phyloP scores from a whole-genome alignment of 1,140 invertebrate species.

The Diorhabda elongata region DNA sequence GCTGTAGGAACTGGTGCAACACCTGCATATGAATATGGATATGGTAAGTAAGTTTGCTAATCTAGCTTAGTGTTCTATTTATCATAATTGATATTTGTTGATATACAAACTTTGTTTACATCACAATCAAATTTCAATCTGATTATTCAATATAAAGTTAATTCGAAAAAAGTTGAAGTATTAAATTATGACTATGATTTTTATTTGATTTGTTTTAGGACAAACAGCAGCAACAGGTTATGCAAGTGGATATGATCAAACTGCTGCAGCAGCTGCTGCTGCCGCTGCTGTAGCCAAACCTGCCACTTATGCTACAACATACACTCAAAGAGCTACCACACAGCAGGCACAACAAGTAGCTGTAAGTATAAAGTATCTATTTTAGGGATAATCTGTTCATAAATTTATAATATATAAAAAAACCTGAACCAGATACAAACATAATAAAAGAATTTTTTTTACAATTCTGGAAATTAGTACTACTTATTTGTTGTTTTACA shows the following conservation, averaged over 20 bases:
- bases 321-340: slow-evolving; percentile 48
- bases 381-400: too few relatives aligned
- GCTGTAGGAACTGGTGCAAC: slow-evolving; percentile 60
- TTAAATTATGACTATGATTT: neutral
- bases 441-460: too few relatives aligned
- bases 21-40: slow-evolving; percentile 65
- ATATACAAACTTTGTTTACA: too few relatives aligned
- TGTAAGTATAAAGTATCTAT: slow-evolving; percentile 29
- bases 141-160: neutral
- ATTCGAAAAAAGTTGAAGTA: slow-evolving; percentile 40
- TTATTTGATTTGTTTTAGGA: slow-evolving; percentile 23
- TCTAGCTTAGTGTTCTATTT: too few relatives aligned
- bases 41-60: slow-evolving; percentile 52
- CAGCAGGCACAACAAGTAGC: slow-evolving; percentile 48
- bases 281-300: slow-evolving; percentile 53
- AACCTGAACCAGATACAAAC: too few relatives aligned
- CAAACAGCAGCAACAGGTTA: slow-evolving; percentile 67
- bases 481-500: too few relatives aligned
- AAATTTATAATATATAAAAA: too few relatives aligned
- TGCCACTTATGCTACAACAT: slow-evolving; percentile 55
- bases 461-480: too few relatives aligned
- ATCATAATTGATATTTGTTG: too few relatives aligned
- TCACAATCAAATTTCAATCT: too few relatives aligned
- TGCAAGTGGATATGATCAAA: slow-evolving; percentile 62
- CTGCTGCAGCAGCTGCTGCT: slow-evolving; percentile 53